These are phyloP conservation scores for Pseudoips prasinana DNA, from an alignment of 2,888 invertebrate genomes.

Conservation along the genomic window DNA sequence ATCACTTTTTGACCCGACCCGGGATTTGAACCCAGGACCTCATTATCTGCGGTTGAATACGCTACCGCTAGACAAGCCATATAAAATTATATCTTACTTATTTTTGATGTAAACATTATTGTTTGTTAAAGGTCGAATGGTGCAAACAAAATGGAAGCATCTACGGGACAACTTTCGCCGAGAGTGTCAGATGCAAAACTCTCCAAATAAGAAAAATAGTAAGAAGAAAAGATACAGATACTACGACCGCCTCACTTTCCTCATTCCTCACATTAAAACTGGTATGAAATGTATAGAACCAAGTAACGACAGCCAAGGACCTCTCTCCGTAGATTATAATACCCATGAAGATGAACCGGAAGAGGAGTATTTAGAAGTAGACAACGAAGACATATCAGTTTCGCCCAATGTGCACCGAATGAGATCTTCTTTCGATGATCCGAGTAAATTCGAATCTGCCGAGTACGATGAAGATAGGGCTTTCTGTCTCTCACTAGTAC, in stretches of 20 bases:
- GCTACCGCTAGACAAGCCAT: too few species aligned
- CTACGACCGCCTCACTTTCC: slow-evolving; percentile 18
- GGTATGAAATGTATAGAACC: neutral
- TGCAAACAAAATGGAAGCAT: slow-evolving; percentile 20
- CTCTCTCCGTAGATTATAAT: neutral
- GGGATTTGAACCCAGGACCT: too few species aligned
- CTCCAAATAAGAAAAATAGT: slow-evolving; percentile 3
- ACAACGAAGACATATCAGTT: neutral
- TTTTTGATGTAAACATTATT: too few species aligned
- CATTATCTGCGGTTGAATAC: too few species aligned
- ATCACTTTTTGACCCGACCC: too few species aligned
- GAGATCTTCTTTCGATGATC: neutral
- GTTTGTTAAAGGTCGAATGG: slow-evolving; percentile 10
- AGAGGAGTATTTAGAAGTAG: neutral
- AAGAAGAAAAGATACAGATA: slow-evolving; percentile 22
- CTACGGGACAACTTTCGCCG: slow-evolving; percentile 19
- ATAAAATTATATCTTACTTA: too few species aligned
- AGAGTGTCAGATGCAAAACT: slow-evolving; percentile 14
- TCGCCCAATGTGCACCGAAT: too few species aligned
- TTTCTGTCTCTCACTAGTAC: slow-evolving; percentile 17
- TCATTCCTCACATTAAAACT: slow-evolving; percentile 20
- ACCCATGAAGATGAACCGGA: too few species aligned
- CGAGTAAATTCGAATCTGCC: neutral
- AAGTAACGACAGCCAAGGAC: neutral
- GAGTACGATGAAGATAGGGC: slow-evolving; percentile 17